Evolutionary conservation across 2,797 vertebrate genomes (phyloP), one percentile per base, ranked within the genome.

Genomic region (Pseudomugil tenellus): DNA sequence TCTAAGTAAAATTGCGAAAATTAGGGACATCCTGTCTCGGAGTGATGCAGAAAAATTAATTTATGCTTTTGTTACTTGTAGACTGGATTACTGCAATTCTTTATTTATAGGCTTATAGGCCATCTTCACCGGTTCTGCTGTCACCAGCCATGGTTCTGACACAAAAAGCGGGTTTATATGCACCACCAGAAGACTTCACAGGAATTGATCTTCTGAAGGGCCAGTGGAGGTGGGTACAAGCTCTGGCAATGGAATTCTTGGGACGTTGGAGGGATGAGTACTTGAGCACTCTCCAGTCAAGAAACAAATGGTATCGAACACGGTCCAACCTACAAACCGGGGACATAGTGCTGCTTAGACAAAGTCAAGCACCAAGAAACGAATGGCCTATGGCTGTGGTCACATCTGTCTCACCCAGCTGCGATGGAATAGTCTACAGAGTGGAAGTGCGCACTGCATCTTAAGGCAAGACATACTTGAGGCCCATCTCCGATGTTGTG

Each of bases 321-420:
- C 10, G 12, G 6, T 11, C 17, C 1, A 43, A 59, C 39, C 5
- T 59, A 10, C 16, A 43, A 13, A 3, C 11, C 1, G 39, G 39
- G 2, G 58, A 59, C 10, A 11, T 58, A 2, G 16, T 59, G 16
- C 16, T 59, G 2, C 9, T 59, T 4, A 59, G 41, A 32, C 58
- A 48, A 13, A 29, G 4, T 5, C 41, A 46, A 31, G 10, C 28
- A 3, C 7, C 19, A 5, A 1, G 31, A 0, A 62, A 62, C 11
- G 59, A 62, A 8, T 62, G 29, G 59, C 12, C 43, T 5, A 51
- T 62, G 59, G 59, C 4, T 2, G 1, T 62, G 19, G 31, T 62
- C 46, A 51, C n/a, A n/a, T n/a, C n/a, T n/a, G n/a, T n/a, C n/a
- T n/a, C n/a, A n/a, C n/a, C n/a, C n/a, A n/a, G n/a, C n/a, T n/a